Evolutionary conservation across 2,797 vertebrate species (phyloP), one percentile per base, ranked within the genome.

Genomic region (Pangasius djambal): DNA sequence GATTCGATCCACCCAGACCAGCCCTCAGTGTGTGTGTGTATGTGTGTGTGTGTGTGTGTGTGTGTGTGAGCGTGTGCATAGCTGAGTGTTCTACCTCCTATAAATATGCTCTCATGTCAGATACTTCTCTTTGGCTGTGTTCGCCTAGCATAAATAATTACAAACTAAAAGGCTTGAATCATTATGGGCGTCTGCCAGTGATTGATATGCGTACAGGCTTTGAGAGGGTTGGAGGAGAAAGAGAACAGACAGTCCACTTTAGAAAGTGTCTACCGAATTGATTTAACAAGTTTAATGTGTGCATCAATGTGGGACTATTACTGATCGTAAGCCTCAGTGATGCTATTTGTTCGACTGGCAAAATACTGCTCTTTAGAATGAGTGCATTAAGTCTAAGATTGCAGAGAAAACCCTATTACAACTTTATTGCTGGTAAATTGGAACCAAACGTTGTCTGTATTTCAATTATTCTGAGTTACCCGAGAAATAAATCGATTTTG

Each of bases 391-490:
- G 97, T 96, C 96, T 97, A 97, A 97, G 97, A 98, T 97, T 97
- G 97, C 96, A 97, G 96, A 97, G 97, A 97, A 97, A 98, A 97
- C 96, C 97, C 97, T 96, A 98, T 98, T 97, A 98, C 97, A 97
- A 97, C 96, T 98, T 97, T 97, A 98, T 97, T 98, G 97, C 97
- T 97, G 96, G 97, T 95, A 98, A 98, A 97, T 98, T 97, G 97
- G 97, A 97, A 97, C 96, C 97, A 97, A 98, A 97, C 97, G 96
- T 97, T 97, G 96, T 97, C 96, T 97, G 97, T 98, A 97, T 98
- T 97, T 97, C 97, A 98, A 98, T 98, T 98, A 98, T 97, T 97
- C 96, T 96, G 96, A 97, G 97, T 97, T 97, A 97, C 96, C 97
- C 96, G 95, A 97, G 97, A 97, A 97, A 98, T 97, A 97, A 97